Conservation (phyloP, 1,140 invertebrate genomes). For the Papilio aristodemus region DNA sequence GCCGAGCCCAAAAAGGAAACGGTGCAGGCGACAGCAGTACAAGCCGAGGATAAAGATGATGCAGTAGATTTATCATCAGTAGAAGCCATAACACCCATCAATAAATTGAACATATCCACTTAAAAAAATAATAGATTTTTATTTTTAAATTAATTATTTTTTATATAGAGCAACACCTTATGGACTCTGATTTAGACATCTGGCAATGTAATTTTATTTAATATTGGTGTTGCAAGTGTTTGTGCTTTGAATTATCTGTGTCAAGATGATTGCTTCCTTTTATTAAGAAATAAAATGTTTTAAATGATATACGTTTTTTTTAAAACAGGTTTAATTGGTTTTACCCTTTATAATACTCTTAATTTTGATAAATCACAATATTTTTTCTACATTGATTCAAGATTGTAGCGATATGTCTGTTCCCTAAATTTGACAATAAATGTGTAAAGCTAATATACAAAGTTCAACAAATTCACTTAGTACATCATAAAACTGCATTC, state of each 20-base stretch:
- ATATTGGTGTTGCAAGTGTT: constrained; percentile 9
- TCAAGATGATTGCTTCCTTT: constrained; percentile 30
- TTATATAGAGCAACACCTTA: constrained; percentile 33
- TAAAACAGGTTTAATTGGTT: constrained; percentile 33
- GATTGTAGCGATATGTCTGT: constrained; percentile 34
- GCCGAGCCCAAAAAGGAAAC: constrained; percentile 57
- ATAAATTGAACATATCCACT: constrained; percentile 67
- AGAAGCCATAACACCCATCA: constrained; percentile 69
- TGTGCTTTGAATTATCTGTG: constrained; percentile 38
- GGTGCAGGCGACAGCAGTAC: constrained; percentile 40
- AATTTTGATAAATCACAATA: constrained; percentile 38
- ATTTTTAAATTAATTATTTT: constrained; percentile 23
- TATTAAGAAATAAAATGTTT: constrained; percentile 10
- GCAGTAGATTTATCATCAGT: constrained; percentile 72
- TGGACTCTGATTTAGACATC: not conserved
- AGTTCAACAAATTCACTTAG: constrained; percentile 19
- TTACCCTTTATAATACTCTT: constrained; percentile 32
- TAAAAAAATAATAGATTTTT: too few species aligned
- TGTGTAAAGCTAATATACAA: constrained; percentile 3
- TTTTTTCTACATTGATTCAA: constrained; percentile 38
- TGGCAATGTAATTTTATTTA: constrained; percentile 18
- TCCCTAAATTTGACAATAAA: constrained; percentile 29
- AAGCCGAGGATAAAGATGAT: constrained; percentile 73
- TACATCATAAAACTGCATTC: not conserved
- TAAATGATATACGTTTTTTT: constrained; percentile 28